A percentile compares a stretch with the other conserved stretches of the same genome.
phyloP scores from a whole-genome alignment of 2,113 vertebrate species.

The Sebastes fasciatus region DNA sequence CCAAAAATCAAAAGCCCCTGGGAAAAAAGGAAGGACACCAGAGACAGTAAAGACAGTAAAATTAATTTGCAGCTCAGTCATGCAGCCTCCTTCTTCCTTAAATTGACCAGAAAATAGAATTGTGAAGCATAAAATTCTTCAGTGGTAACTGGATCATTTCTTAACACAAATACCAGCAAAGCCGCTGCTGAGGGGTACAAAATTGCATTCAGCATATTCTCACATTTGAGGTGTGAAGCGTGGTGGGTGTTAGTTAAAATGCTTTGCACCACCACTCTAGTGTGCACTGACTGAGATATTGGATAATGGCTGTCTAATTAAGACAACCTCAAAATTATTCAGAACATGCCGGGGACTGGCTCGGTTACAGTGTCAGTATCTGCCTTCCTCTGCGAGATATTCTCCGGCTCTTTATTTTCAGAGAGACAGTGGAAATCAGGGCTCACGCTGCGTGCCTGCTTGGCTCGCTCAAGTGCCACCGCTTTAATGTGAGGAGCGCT shows the following conservation, averaged over 20 bases:
- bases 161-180: conserved; percentile 65
- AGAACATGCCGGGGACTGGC: conserved; percentile 39
- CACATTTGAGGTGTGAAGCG: conserved; percentile 60
- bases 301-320: conserved; percentile 65
- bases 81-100: conserved; percentile 50
- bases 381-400: conserved; percentile 28
- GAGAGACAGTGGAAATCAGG: conserved; percentile 35
- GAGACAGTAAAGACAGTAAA: conserved; percentile 57
- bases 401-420: conserved; percentile 48
- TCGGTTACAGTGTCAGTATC: conserved; percentile 9
- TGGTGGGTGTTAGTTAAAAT: conserved; percentile 68
- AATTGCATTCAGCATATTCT: conserved; percentile 50
- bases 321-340: conserved; percentile 56
- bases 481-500: conserved; percentile 63
- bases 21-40: conserved; percentile 63
- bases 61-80: conserved; percentile 75
- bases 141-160: conserved; percentile 68
- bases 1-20: conserved; percentile 54
- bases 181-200: conserved; percentile 57
- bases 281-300: conserved; percentile 37
- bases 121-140: conserved; percentile 66
- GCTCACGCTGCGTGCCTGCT: conserved; percentile 46
- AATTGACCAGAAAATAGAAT: conserved; percentile 78
- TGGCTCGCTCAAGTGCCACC: conserved; percentile 60
- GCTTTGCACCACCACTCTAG: conserved; percentile 29